Conservation (phyloP, 1,140 invertebrate species). For the Solenopsis invicta region DNA sequence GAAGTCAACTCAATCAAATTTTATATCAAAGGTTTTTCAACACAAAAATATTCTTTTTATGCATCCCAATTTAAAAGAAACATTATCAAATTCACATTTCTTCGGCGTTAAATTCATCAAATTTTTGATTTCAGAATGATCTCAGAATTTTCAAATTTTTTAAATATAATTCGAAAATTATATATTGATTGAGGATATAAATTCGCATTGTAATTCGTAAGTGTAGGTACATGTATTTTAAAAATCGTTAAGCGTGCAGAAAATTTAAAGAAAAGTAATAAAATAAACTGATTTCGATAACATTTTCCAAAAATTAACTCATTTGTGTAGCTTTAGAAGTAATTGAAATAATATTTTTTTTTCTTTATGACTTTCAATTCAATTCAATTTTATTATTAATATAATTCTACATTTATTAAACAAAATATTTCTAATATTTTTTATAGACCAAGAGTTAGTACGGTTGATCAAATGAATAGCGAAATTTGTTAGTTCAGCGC, state of each 20-base stretch:
- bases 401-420: not conserved
- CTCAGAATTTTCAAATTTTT: not conserved
- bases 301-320: not conserved
- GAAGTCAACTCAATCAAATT: constrained; percentile 24
- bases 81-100: not conserved
- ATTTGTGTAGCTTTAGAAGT: not conserved
- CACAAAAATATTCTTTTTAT: constrained; percentile 33
- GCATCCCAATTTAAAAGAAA: not conserved
- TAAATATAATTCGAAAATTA: not conserved
- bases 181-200: not conserved
- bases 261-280: not conserved
- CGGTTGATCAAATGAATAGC: not conserved
- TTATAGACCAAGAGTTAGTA: not conserved
- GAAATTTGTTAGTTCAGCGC: constrained; percentile 5
- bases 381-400: constrained; percentile 7
- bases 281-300: not conserved
- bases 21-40: constrained; percentile 40
- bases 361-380: not conserved
- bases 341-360: not conserved
- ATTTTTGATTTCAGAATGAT: not conserved
- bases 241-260: not conserved
- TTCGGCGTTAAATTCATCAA: not conserved
- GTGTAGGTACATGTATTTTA: not conserved
- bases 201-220: not conserved
- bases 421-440: constrained; percentile 3